Conservation (phyloP, 2,113 vertebrate species). For the Pleuronectes platessa region DNA sequence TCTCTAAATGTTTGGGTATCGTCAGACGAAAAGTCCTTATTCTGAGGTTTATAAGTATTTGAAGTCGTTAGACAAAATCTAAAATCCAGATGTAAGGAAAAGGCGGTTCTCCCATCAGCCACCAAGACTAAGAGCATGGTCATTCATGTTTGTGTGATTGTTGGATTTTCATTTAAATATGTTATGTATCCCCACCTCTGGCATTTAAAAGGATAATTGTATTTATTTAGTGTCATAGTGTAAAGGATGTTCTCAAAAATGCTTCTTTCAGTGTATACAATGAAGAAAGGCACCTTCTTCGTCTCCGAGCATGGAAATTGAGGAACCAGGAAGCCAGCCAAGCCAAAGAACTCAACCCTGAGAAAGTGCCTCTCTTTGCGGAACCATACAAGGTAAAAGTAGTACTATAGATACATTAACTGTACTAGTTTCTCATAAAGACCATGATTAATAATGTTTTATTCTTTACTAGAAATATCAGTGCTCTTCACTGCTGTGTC, state of each 20-base stretch:
- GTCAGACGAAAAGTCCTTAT: not conserved
- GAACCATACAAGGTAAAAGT: conserved; percentile 92
- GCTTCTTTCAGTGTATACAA: conserved; percentile 82
- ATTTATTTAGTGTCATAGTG: not conserved
- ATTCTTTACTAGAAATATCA: not conserved
- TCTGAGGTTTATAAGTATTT: not conserved
- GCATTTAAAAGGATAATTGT: not conserved
- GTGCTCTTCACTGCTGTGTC: not conserved
- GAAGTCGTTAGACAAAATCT: not conserved
- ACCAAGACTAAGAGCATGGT: not conserved
- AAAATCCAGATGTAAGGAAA: not conserved
- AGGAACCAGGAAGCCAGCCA: conserved; percentile 89
- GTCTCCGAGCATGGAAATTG: conserved; percentile 90
- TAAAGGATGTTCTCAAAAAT: not conserved
- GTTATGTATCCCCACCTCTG: not conserved
- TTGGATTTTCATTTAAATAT: not conserved
- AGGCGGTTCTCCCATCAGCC: not conserved
- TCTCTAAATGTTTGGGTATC: conserved; percentile 3
- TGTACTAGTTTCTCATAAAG: no score
- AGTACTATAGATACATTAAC: no score
- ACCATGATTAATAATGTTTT: no score
- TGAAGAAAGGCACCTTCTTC: conserved; percentile 92
- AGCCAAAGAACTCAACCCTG: conserved; percentile 81
- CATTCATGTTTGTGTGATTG: not conserved
- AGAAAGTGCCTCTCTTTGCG: conserved; percentile 89